Evolutionary conservation across 1,140 invertebrate genomes (phyloP).

Genomic region (Drosophila lini): DNA sequence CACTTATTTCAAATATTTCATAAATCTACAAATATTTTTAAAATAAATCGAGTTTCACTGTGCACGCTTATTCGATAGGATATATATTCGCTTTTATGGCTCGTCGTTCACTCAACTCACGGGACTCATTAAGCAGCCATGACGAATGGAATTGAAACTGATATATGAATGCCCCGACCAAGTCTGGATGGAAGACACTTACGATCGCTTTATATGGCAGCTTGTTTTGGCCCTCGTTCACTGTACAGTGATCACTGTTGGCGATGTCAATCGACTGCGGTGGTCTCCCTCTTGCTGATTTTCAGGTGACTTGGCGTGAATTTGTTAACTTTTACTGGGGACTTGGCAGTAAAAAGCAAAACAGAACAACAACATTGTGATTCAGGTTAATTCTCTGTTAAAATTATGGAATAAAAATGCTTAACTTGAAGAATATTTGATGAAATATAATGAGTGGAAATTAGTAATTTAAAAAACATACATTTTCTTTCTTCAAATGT

Average conservation of each 20-base stretch:
- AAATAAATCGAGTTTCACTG: neutral
- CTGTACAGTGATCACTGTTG: conserved; percentile 34
- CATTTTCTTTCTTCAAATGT: neutral
- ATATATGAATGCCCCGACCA: conserved; percentile 63
- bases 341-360: neutral
- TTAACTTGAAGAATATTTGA: neutral
- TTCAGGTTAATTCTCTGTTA: neutral
- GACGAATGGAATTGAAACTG: conserved; percentile 80
- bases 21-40: neutral
- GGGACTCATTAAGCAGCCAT: conserved; percentile 79
- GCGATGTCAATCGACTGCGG: conserved; percentile 63
- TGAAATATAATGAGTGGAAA: no score
- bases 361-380: no score
- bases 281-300: conserved; percentile 75
- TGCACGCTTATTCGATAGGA: conserved; percentile 11
- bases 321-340: conserved; percentile 78
- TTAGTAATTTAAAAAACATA: no score
- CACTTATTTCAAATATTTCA: no score
- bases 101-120: conserved; percentile 73
- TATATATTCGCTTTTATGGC: conserved; percentile 41
- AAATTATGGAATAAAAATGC: neutral
- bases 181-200: conserved; percentile 34
- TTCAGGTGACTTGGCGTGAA: conserved; percentile 83
- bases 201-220: conserved; percentile 63
- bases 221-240: conserved; percentile 21